Conservation (phyloP, 2,113 vertebrate species). For the Eolophus roseicapilla region DNA sequence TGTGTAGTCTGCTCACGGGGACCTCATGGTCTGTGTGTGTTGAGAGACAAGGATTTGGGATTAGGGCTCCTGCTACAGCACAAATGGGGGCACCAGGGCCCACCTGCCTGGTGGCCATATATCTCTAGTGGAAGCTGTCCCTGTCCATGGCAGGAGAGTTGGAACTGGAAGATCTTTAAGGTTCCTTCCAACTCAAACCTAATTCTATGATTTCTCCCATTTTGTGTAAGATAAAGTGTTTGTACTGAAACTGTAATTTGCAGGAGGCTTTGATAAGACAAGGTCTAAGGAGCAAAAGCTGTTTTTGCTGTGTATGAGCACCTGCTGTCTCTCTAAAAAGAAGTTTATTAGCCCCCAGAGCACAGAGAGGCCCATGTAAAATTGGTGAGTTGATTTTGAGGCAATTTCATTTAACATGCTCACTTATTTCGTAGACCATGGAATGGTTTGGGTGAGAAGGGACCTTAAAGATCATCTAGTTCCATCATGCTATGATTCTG, state of each 20-base stretch:
- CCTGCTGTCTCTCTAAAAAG: background rate
- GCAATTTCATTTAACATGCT: background rate
- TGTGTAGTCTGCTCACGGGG: fast-evolving
- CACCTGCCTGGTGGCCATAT: fast-evolving
- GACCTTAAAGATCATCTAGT: background rate
- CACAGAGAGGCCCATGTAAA: background rate
- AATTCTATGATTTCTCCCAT: background rate
- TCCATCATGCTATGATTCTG: background rate
- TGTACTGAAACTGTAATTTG: background rate
- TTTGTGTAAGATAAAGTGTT: fast-evolving
- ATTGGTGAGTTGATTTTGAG: background rate
- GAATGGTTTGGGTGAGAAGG: background rate
- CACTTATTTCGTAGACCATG: background rate
- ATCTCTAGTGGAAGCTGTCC: background rate
- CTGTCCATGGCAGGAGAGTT: background rate
- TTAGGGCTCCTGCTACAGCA: background rate
- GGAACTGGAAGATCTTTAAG: background rate
- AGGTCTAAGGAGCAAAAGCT: background rate
- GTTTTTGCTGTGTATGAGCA: background rate
- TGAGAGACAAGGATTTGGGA: background rate
- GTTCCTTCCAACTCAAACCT: background rate
- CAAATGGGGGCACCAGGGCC: fast-evolving
- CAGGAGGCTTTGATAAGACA: background rate
- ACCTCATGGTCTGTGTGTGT: fast-evolving
- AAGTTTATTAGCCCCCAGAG: background rate